Evolutionary conservation across 2,113 vertebrate genomes (phyloP).

Genomic region (Indri indri): DNA sequence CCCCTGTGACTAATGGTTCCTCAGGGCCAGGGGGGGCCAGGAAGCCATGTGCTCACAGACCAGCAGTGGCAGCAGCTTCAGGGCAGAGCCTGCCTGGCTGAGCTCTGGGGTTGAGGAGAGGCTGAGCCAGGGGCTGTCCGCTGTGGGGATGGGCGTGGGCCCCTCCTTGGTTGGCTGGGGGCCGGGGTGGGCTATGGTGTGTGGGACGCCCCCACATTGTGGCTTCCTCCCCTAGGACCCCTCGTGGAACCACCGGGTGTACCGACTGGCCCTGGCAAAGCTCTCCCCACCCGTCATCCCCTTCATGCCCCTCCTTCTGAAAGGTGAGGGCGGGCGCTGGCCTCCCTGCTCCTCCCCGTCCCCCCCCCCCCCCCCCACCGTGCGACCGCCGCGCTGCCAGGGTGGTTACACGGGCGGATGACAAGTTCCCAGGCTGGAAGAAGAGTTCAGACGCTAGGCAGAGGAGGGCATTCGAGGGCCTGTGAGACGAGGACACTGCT

Average conservation of each 20-base stretch:
- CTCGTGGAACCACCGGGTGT: slow-evolving; percentile 94
- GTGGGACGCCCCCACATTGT: rapidly evolving
- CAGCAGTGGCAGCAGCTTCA: not conserved
- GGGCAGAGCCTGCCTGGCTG: not conserved
- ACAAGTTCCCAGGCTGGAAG: not conserved
- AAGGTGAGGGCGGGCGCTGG: slow-evolving; percentile 86
- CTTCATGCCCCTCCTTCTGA: slow-evolving; percentile 96
- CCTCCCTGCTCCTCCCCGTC: not conserved
- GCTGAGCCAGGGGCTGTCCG: not conserved
- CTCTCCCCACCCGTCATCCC: slow-evolving; percentile 94
- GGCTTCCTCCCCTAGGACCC: slow-evolving; percentile 88
- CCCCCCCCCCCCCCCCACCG: rapidly evolving
- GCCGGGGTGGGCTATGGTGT: not conserved
- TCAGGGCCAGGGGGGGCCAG: not conserved
- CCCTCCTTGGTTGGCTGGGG: not conserved
- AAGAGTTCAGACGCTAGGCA: no score
- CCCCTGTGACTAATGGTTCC: not conserved
- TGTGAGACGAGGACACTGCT: not conserved
- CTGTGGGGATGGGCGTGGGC: rapidly evolving
- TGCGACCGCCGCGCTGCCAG: rapidly evolving
- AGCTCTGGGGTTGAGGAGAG: not conserved
- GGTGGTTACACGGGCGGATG: not conserved
- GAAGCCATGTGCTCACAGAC: not conserved
- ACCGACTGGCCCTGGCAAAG: slow-evolving; percentile 92
- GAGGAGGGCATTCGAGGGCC: no score